These are phyloP conservation scores for Pseudochromis fuscus DNA, from an alignment of 2,797 vertebrate genomes.

Conservation along the genomic window DNA sequence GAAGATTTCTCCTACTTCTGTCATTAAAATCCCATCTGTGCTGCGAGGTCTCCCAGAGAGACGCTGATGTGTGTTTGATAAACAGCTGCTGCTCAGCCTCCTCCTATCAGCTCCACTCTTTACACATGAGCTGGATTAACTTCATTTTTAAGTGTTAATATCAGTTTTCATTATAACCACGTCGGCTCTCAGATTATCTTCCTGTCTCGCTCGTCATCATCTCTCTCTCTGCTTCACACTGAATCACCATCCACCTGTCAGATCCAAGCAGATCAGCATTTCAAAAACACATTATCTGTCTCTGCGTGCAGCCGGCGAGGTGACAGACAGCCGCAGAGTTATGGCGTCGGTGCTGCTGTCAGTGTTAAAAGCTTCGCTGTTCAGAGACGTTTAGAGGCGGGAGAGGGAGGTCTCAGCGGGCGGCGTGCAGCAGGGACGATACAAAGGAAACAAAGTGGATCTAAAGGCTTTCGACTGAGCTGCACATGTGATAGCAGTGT, in stretches of 20 bases:
- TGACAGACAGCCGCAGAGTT: slow-evolving; percentile 44
- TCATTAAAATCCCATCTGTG: slow-evolving; percentile 65
- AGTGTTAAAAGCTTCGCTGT: slow-evolving; percentile 40
- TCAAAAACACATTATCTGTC: slow-evolving; percentile 43
- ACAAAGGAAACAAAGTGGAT: too few species aligned
- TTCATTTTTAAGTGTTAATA: slow-evolving; percentile 39
- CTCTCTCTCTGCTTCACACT: slow-evolving; percentile 15
- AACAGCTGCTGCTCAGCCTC: slow-evolving; percentile 53
- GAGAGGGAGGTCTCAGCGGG: slow-evolving; percentile 44
- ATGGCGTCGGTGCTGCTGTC: slow-evolving; percentile 20
- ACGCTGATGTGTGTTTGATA: slow-evolving; percentile 24
- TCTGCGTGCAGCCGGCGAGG: slow-evolving; percentile 36
- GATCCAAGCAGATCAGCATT: slow-evolving; percentile 53
- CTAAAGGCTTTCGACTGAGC: too few species aligned
- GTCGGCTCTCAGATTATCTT: slow-evolving; percentile 32
- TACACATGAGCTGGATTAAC: slow-evolving; percentile 31
- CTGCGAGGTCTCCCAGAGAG: slow-evolving; percentile 28
- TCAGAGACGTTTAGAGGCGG: slow-evolving; percentile 34
- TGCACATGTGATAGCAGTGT: too few species aligned
- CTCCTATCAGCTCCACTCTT: slow-evolving; percentile 8
- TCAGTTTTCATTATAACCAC: slow-evolving; percentile 23
- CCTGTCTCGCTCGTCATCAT: slow-evolving; percentile 22
- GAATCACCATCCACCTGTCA: slow-evolving; percentile 54
- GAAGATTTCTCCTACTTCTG: slow-evolving; percentile 51
- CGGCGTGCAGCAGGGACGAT: slow-evolving; percentile 4